Evolutionary conservation across 2,797 vertebrate genomes (phyloP), one percentile per base, ranked within the genome.

Genomic region (Artibeus lituratus): DNA sequence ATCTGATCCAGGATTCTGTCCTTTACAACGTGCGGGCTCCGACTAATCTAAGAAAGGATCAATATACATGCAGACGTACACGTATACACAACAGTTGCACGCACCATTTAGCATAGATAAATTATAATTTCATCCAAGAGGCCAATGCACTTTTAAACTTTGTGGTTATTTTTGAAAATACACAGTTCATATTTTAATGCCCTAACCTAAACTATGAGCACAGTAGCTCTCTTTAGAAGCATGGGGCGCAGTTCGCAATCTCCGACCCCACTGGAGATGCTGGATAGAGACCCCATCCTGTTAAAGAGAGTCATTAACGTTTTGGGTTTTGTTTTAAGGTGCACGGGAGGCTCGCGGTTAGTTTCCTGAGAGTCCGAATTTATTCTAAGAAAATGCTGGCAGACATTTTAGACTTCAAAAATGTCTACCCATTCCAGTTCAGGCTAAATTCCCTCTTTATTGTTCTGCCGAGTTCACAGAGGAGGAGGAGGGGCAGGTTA

Each of bases 361-460:
- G 85, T 35, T 91, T 39, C 44, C 91, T 0, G 16, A 86, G 86
- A 85, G 44, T 84, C 21, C 80, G 90, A 84, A 69, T 94, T 94
- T 95, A 90, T 94, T 84, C 78, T 49, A 84, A 82, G 88, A 77
- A 95, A 94, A 94, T 87, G 70, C 86, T 90, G 91, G 87, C 87
- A 93, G 49, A 14, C 15, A 15, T 76, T 89, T 93, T 59, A 87
- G 94, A 88, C 93, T 94, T 92, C 32, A 47, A 87, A 76, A 95
- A 92, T 55, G 81, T 90, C 77, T 82, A 84, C 85, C 86, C 76
- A 55, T 76, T 91, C 44, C 78, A 42, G 62, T 80, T 76, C 39
- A 77, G 82, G 73, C 93, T 85, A 39, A 84, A 81, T 62, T 73
- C 44, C 18, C 86, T 88, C 83, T 94, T 76, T 89, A 89, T 65